phyloP scores from a whole-genome alignment of 2,797 vertebrate species.

The Cyclura pinguis region DNA sequence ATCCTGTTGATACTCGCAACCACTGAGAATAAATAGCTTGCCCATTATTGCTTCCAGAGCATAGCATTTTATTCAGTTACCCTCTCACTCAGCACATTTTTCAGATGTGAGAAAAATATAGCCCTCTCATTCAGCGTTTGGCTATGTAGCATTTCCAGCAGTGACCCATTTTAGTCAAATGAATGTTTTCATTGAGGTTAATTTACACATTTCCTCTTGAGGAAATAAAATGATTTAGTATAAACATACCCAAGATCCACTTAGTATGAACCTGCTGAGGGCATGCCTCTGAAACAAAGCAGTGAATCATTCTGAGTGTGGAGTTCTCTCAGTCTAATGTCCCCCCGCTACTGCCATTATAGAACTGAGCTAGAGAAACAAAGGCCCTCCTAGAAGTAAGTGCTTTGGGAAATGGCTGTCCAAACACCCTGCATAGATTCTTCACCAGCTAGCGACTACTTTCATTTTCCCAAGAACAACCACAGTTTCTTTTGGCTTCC shows the following conservation, averaged over 20 bases:
- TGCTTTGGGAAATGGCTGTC: background rate
- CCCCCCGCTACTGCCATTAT: background rate
- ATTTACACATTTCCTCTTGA: slow-evolving; percentile 26
- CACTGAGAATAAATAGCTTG: background rate
- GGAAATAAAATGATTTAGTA: slow-evolving; percentile 19
- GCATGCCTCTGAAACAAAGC: slow-evolving; percentile 34
- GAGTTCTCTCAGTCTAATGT: background rate
- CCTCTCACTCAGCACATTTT: slow-evolving; percentile 7
- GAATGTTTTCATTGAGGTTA: slow-evolving; percentile 8
- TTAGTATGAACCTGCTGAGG: slow-evolving; percentile 3
- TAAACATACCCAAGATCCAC: background rate
- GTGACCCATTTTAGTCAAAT: slow-evolving; percentile 20
- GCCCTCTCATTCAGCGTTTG: background rate
- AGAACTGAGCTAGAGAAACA: background rate
- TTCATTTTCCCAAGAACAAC: background rate
- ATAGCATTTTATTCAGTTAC: background rate
- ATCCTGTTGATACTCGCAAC: background rate
- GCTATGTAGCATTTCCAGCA: slow-evolving; percentile 27
- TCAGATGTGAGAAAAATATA: slow-evolving; percentile 8
- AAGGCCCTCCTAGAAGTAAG: background rate
- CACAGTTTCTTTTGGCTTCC: background rate
- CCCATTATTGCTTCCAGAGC: slow-evolving; percentile 7
- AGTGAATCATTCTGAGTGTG: background rate
- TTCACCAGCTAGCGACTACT: background rate
- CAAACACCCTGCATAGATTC: background rate